Conservation (phyloP, 2,113 vertebrate species). For the Coracopsis vasa region DNA sequence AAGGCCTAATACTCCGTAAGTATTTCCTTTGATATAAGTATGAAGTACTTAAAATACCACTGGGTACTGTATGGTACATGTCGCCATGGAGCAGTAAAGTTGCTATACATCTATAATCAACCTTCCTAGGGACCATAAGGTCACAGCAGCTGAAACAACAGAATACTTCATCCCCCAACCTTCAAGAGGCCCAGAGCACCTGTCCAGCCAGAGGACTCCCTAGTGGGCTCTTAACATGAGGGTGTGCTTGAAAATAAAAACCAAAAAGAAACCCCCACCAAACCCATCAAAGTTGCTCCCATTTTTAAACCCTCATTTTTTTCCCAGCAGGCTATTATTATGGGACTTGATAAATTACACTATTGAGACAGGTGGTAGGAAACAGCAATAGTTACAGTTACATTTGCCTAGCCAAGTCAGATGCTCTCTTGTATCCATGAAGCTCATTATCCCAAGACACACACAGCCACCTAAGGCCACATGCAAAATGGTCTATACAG, state of each 20-base stretch:
- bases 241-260: neutral
- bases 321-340: neutral
- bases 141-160: conserved; percentile 71
- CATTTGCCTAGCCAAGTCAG: neutral
- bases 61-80: conserved; percentile 7
- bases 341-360: neutral
- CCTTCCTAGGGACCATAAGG: conserved; percentile 30
- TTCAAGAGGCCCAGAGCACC: conserved; percentile 33
- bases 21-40: conserved; percentile 52
- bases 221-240: neutral
- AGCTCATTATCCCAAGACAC: neutral
- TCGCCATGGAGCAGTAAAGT: conserved; percentile 39
- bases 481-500: neutral
- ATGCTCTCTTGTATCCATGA: neutral
- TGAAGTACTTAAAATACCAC: conserved; percentile 54
- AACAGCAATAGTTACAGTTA: neutral
- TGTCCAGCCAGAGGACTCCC: neutral
- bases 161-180: conserved; percentile 18
- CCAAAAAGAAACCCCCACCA: neutral
- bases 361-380: neutral
- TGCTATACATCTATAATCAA: conserved; percentile 46
- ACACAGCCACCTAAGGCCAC: neutral
- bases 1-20: conserved; percentile 47
- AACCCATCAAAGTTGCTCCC: neutral
- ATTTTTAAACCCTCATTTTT: neutral